A percentile compares a stretch with the other conserved stretches of the same genome.
These are phyloP conservation scores for Apeltes quadracus DNA, from an alignment of 2,113 vertebrate species.

Conservation along the genomic window DNA sequence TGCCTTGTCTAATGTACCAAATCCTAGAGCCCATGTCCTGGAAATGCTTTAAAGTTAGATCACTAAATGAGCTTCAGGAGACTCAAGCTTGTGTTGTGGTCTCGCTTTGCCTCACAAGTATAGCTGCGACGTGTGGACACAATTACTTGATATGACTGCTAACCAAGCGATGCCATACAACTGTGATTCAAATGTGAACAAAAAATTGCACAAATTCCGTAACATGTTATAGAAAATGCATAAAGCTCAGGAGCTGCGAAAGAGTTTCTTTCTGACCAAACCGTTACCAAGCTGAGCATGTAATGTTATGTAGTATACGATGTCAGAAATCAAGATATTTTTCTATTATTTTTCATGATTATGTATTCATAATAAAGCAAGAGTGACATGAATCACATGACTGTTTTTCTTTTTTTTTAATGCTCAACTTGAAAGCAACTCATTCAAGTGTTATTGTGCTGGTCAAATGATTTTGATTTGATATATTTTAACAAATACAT, in stretches of 20 bases:
- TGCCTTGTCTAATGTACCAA: slow-evolving; percentile 33
- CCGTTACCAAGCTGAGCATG: slow-evolving; percentile 6
- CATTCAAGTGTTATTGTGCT: background rate
- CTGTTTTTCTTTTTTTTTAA: background rate
- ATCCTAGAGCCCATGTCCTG: background rate
- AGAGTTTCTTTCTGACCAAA: slow-evolving; percentile 12
- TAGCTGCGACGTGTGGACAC: background rate
- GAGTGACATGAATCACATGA: slow-evolving; percentile 63
- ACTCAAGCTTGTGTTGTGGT: background rate
- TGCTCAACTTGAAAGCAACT: background rate
- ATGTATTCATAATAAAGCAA: slow-evolving; percentile 47
- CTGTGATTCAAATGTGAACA: slow-evolving; percentile 19
- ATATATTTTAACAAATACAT: background rate
- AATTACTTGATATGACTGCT: slow-evolving; percentile 19
- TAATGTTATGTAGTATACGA: slow-evolving; percentile 12
- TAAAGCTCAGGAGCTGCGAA: slow-evolving; percentile 39
- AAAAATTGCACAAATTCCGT: slow-evolving; percentile 34
- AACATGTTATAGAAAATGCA: slow-evolving; percentile 17
- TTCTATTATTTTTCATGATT: slow-evolving; percentile 37
- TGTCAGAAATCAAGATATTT: slow-evolving; percentile 18
- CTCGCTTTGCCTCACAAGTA: slow-evolving; percentile 8
- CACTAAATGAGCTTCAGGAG: background rate
- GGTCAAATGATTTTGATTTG: background rate
- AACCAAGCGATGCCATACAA: slow-evolving; percentile 11
- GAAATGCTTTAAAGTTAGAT: background rate